These are phyloP conservation scores for Anastrepha obliqua DNA, from an alignment of 1,140 invertebrate genomes.

Conservation along the genomic window DNA sequence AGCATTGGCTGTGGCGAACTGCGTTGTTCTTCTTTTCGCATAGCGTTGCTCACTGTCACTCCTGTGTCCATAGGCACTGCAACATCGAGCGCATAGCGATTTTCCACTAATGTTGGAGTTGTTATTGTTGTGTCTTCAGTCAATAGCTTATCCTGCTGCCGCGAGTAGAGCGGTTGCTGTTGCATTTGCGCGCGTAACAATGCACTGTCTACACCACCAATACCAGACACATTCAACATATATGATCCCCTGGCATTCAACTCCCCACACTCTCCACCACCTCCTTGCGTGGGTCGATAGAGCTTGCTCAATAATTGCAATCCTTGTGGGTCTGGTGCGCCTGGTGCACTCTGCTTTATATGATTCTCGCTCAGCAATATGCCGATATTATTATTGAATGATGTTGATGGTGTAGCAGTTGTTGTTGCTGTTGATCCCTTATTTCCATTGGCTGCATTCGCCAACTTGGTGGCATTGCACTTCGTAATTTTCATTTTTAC, in stretches of 20 bases:
- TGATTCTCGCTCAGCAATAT: not conserved
- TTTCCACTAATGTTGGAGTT: not conserved
- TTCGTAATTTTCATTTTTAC: constrained; percentile 70
- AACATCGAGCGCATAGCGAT: not conserved
- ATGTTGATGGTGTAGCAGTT: constrained; percentile 49
- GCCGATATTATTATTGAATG: not conserved
- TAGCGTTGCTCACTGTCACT: not conserved
- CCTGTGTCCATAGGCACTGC: not conserved
- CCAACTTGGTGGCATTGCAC: constrained; percentile 63
- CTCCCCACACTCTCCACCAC: not conserved
- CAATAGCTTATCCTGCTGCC: constrained; percentile 27
- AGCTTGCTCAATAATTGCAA: not conserved
- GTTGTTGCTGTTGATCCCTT: constrained; percentile 32
- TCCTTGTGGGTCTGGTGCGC: not conserved
- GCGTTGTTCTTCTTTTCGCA: not conserved
- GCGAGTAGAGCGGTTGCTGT: not conserved
- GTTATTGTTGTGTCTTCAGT: not conserved
- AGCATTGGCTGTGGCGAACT: constrained; percentile 21
- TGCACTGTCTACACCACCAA: not conserved
- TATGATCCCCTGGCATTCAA: not conserved
- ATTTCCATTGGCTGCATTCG: constrained; percentile 9
- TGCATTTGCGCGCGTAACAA: not conserved
- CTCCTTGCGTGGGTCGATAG: not conserved
- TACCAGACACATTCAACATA: not conserved
- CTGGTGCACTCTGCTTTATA: not conserved